Conservation (phyloP, 35 echinoderm and acorn worm genomes). For the Lytechinus pictus region DNA sequence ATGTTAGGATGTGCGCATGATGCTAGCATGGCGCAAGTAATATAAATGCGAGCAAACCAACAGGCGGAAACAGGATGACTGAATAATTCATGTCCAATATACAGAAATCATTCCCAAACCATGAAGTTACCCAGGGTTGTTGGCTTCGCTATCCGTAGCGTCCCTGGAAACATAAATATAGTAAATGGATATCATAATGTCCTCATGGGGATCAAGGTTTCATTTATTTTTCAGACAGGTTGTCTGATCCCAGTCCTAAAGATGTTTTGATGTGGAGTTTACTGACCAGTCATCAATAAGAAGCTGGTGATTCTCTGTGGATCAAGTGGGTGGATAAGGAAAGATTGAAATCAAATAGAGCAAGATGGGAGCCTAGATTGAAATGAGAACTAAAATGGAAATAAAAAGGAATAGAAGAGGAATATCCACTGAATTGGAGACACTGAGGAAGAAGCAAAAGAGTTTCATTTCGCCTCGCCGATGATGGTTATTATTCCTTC, state of each 20-base stretch:
- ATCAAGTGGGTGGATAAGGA: too few relatives aligned
- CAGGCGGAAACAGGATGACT: not conserved
- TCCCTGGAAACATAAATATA: not conserved
- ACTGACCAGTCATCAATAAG: not conserved
- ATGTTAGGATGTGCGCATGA: not conserved
- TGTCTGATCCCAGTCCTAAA: not conserved
- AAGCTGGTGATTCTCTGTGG: not conserved
- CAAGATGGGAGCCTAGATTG: too few relatives aligned
- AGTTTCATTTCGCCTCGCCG: too few relatives aligned
- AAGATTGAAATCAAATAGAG: too few relatives aligned
- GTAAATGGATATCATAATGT: not conserved
- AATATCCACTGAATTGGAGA: not conserved
- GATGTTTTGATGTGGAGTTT: not conserved
- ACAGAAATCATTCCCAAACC: not conserved
- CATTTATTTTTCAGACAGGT: not conserved
- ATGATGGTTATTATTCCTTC: not conserved
- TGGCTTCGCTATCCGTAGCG: not conserved
- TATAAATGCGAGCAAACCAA: too few relatives aligned
- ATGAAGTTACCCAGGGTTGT: not conserved
- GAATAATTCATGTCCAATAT: conserved; percentile 4
- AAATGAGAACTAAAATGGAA: too few relatives aligned
- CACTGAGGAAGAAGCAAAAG: too few relatives aligned
- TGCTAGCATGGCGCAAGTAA: not conserved
- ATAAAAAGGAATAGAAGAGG: not conserved
- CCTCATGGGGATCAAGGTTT: not conserved